Conservation (phyloP, 2,113 vertebrate species). For the Lagenorhynchus albirostris region DNA sequence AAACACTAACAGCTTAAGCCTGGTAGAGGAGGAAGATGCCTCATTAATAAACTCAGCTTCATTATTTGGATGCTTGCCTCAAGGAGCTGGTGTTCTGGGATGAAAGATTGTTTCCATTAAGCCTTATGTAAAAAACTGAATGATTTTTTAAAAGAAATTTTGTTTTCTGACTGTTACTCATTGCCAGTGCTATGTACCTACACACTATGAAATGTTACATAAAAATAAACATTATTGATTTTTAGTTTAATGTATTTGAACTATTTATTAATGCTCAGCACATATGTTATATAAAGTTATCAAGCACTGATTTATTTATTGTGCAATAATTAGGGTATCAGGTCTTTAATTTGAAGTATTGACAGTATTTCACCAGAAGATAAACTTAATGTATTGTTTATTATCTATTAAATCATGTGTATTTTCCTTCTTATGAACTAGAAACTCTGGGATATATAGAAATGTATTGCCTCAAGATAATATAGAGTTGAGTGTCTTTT, state of each 20-base stretch:
- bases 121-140: background rate
- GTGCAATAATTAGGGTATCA: background rate
- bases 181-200: background rate
- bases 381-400: background rate
- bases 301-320: background rate
- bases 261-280: background rate
- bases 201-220: background rate
- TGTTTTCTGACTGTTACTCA: background rate
- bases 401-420: background rate
- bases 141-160: conserved; percentile 32
- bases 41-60: conserved; percentile 58
- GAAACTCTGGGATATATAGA: background rate
- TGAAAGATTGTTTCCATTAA: conserved; percentile 45
- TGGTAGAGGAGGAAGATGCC: conserved; percentile 19
- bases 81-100: conserved; percentile 28
- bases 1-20: conserved; percentile 47
- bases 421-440: background rate
- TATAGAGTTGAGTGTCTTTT: background rate
- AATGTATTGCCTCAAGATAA: background rate
- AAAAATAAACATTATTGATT: conserved; percentile 6
- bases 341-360: background rate
- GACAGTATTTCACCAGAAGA: background rate
- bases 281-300: background rate
- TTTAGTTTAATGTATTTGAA: background rate
- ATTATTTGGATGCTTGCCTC: conserved; percentile 58